Conservation (phyloP, 2,113 vertebrate genomes). For the Zosterops borbonicus region DNA sequence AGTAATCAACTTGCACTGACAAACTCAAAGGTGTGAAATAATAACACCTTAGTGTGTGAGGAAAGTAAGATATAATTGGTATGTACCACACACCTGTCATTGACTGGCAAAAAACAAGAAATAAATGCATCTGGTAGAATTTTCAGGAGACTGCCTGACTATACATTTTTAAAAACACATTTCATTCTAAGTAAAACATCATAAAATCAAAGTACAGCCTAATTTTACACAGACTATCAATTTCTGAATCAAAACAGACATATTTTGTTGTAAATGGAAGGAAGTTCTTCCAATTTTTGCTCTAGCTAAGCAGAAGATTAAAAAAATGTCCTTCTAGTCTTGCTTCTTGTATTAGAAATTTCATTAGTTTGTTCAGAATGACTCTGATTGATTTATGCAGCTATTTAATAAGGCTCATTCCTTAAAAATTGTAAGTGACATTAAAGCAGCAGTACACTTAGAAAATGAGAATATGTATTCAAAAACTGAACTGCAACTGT, state of each 20-base stretch:
- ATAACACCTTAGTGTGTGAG: background rate
- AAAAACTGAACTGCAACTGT: conserved; percentile 15
- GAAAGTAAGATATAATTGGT: background rate
- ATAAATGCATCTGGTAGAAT: background rate
- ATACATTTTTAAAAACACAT: background rate
- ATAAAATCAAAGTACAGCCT: background rate
- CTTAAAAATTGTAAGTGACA: conserved; percentile 3
- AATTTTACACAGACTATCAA: background rate
- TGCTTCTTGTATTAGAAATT: conserved; percentile 2
- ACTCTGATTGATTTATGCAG: conserved; percentile 25
- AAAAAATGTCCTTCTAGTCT: background rate
- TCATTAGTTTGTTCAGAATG: conserved; percentile 32
- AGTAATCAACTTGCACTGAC: background rate
- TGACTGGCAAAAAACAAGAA: background rate
- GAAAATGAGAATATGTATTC: conserved; percentile 32
- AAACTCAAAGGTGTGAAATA: background rate
- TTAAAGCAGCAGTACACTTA: conserved; percentile 43
- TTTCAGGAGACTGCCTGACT: background rate
- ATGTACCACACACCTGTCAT: background rate
- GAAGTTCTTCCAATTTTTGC: background rate
- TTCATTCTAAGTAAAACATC: background rate
- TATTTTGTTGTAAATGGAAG: background rate
- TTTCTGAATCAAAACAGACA: background rate
- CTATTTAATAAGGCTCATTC: conserved; percentile 60
- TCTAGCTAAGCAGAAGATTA: background rate